Evolutionary conservation across 2,113 vertebrate genomes (phyloP).

Genomic region (Excalfactoria chinensis): DNA sequence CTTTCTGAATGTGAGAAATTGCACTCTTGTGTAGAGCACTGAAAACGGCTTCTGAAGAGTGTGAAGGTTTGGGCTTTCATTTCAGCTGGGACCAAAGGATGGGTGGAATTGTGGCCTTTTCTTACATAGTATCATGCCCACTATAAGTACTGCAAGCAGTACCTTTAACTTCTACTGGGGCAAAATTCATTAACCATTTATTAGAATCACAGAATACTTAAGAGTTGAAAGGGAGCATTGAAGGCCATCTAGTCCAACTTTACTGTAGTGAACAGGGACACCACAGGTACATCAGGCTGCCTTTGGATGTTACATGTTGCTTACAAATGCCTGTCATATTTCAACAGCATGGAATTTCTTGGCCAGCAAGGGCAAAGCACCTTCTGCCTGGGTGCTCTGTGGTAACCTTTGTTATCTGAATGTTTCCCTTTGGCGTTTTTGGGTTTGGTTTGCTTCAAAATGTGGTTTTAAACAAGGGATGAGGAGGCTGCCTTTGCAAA

Average conservation of each 20-base stretch:
- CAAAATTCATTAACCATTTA: neutral
- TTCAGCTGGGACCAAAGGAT: neutral
- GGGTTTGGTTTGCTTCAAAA: neutral
- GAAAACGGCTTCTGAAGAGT: neutral
- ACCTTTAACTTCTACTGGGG: neutral
- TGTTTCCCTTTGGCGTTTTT: neutral
- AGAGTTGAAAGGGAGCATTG: too few species aligned
- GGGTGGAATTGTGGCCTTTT: fast-evolving
- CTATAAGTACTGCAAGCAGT: neutral
- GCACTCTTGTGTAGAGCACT: fast-evolving
- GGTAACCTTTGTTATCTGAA: fast-evolving
- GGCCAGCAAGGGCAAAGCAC: neutral
- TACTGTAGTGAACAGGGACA: too few species aligned
- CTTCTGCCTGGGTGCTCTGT: fast-evolving
- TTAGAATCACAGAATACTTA: too few species aligned
- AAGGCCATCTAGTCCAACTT: too few species aligned
- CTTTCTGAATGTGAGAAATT: neutral
- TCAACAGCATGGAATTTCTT: fast-evolving
- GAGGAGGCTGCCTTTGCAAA: neutral
- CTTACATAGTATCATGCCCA: fast-evolving
- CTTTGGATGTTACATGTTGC: fast-evolving
- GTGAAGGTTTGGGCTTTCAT: fast-evolving
- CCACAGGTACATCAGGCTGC: neutral
- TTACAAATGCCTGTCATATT: fast-evolving
- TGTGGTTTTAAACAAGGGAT: neutral